Evolutionary conservation across 2,888 invertebrate species (phyloP).

Genomic region (Rhaphigaster nebulosa): DNA sequence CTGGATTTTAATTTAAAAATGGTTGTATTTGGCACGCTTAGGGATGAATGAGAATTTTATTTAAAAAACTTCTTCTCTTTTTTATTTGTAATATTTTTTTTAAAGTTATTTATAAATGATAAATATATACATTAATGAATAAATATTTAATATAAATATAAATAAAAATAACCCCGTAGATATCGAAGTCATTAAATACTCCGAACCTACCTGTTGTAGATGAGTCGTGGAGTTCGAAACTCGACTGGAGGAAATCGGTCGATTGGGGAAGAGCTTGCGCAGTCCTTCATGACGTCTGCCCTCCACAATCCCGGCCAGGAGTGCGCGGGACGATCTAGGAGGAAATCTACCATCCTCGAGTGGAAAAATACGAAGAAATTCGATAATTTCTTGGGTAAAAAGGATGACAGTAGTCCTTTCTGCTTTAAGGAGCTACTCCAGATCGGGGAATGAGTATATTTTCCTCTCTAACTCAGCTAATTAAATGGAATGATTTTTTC

Average conservation of each 20-base stretch:
- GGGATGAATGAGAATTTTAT: not conserved
- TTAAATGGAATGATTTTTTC: too few species aligned
- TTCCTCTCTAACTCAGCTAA: too few species aligned
- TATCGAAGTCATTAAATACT: not conserved
- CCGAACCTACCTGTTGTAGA: constrained; percentile 45
- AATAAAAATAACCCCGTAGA: not conserved
- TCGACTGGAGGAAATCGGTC: constrained; percentile 36
- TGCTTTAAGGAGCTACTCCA: not conserved
- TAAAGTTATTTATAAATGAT: not conserved
- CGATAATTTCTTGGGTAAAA: not conserved
- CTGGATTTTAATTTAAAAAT: not conserved
- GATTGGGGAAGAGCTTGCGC: constrained; percentile 24
- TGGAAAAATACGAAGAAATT: not conserved
- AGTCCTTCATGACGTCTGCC: not conserved
- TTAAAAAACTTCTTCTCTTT: too few species aligned
- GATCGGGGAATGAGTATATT: too few species aligned
- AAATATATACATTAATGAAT: not conserved
- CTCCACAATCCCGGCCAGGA: constrained; percentile 23
- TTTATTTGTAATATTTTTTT: not conserved
- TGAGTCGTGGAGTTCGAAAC: constrained; percentile 37
- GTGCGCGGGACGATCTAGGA: not conserved
- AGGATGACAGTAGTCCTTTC: not conserved
- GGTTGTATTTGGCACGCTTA: not conserved
- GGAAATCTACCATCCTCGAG: not conserved
- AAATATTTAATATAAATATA: not conserved